A percentile compares a stretch with the other conserved stretches of the same genome.
Evolutionary conservation across 2,113 vertebrate species (phyloP).

Genomic region (Salminus brasiliensis): DNA sequence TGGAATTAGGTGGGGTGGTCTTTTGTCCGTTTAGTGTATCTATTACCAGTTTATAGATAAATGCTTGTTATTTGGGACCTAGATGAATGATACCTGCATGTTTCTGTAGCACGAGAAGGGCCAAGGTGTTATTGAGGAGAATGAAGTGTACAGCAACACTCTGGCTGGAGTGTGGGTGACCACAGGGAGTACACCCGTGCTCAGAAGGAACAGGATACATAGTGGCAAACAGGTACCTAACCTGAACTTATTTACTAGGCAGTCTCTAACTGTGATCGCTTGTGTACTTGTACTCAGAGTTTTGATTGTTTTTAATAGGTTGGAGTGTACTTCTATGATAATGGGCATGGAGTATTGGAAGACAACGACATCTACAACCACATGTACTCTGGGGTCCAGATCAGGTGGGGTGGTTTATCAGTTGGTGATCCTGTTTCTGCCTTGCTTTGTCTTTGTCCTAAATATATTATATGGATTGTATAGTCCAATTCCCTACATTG

Average conservation of each 20-base stretch:
- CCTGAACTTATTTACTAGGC: background rate
- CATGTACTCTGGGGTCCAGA: conserved; percentile 99
- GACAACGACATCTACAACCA: conserved; percentile 99
- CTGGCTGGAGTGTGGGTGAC: conserved; percentile 99
- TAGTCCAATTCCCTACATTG: no score
- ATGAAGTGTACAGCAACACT: conserved; percentile 99
- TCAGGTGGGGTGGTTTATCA: conserved; percentile 81
- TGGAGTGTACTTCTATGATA: conserved; percentile 99
- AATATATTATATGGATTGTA: background rate
- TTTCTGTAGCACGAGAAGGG: conserved; percentile 93
- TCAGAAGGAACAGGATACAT: conserved; percentile 98
- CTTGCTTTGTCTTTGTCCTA: background rate
- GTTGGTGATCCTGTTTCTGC: no score
- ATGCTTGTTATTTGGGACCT: background rate
- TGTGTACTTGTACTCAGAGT: background rate
- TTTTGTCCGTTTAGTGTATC: no score
- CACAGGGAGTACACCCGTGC: conserved; percentile 95
- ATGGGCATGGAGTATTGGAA: conserved; percentile 96
- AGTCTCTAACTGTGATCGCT: conserved; percentile 12
- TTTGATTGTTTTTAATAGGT: conserved; percentile 75
- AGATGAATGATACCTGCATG: background rate
- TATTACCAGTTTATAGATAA: no score
- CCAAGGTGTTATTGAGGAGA: conserved; percentile 99
- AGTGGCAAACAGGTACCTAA: conserved; percentile 93
- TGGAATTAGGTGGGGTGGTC: no score